Evolutionary conservation across 2,888 invertebrate species (phyloP), one percentile per base, ranked within the genome.

Genomic region (Trypoxylon attenuatum): DNA sequence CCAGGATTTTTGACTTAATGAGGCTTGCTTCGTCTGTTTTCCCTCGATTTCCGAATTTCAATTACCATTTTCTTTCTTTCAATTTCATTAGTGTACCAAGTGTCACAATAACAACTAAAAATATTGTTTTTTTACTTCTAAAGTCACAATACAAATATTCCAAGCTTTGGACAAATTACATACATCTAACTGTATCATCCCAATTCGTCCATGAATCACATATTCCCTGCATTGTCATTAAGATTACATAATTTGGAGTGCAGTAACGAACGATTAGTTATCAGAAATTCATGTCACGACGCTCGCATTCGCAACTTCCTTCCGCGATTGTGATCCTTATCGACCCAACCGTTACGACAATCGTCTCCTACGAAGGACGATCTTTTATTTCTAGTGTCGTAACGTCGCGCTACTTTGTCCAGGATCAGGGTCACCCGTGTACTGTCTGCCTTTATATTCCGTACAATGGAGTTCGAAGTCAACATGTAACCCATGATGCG

Each of bases 301-400:
- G 13, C 33, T 13, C 33, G 13, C n/a, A n/a, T 13, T 10, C n/a
- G 13, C 18, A 21, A 33, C 42, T 42, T n/a, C 53, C 49, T 51
- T 43, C 47, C 42, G 49, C 46, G 18, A 15, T 8, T 19, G n/a
- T n/a, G 61, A 55, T 62, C 43, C 38, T 66, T 66, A 62, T 66
- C 61, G 22, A 29, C 27, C 51, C n/a, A n/a, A 50, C 49, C 58
- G 49, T 66, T 61, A 61, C 66, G 56, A 45, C 54, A n/a, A n/a
- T n/a, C 60, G 62, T 64, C 41, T 49, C 49, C 49, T 53, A 51
- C 51, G 49, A 70, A 60, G 70, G 71, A 57, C 61, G 59, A 61
- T 61, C 68, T 65, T 69, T 71, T 63, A 64, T 73, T 53, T 66
- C 61, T 63, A 60, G 57, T 13, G 8, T 43, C 43, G 33, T 49